Conservation (phyloP, 2,797 vertebrate species). For the Siniperca scherzeri region DNA sequence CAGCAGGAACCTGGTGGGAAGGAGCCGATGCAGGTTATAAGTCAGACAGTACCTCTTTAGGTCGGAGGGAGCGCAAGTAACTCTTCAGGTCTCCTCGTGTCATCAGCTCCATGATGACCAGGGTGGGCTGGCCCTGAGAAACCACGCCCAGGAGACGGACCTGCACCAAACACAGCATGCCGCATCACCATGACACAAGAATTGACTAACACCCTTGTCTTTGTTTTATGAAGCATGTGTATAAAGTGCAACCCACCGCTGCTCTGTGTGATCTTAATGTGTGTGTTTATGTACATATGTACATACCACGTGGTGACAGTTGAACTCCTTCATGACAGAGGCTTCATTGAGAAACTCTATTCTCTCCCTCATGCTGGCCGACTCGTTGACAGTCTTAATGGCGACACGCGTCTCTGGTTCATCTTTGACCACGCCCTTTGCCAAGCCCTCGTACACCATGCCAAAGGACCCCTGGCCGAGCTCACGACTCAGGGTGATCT, state of each 20-base stretch:
- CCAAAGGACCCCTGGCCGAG: constrained; percentile 98
- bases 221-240: neutral
- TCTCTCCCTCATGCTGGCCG: constrained; percentile 96
- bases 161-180: constrained; percentile 77
- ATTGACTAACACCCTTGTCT: neutral
- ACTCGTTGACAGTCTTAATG: constrained; percentile 98
- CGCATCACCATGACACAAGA: neutral
- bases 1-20: neutral
- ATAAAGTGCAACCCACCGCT: neutral
- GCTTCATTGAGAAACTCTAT: constrained; percentile 99
- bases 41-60: constrained; percentile 90
- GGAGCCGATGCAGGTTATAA: neutral
- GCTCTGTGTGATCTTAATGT: neutral
- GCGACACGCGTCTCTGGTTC: constrained; percentile 95
- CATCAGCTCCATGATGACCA: constrained; percentile 99
- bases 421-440: constrained; percentile 97
- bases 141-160: constrained; percentile 97
- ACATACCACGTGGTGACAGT: constrained; percentile 98
- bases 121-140: constrained; percentile 97
- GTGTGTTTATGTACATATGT: neutral
- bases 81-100: constrained; percentile 97
- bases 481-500: constrained; percentile 94
- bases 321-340: constrained; percentile 99
- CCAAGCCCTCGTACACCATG: constrained; percentile 98
- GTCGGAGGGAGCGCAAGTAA: constrained; percentile 93